Evolutionary conservation across 1,140 invertebrate genomes (phyloP).

Genomic region (Saccostrea cuccullata): DNA sequence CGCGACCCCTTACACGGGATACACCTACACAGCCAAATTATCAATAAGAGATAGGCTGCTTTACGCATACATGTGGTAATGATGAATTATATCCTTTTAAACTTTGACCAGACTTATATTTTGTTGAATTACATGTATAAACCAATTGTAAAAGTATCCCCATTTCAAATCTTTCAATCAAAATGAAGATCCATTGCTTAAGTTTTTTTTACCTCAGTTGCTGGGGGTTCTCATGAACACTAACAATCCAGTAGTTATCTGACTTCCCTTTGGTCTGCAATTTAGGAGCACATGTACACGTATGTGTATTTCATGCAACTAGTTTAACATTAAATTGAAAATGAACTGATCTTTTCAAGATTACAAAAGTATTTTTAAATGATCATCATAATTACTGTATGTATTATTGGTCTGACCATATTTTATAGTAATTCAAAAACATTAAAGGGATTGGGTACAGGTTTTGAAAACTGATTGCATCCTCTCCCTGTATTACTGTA

Average conservation of each 20-base stretch:
- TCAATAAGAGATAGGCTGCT: not conserved
- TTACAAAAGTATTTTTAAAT: too few relatives aligned
- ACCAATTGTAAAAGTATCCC: too few relatives aligned
- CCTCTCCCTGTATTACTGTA: not conserved
- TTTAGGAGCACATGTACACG: slow-evolving; percentile 29
- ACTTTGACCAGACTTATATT: too few relatives aligned
- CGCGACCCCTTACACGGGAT: slow-evolving; percentile 92
- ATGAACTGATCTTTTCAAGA: too few relatives aligned
- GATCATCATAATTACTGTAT: not conserved
- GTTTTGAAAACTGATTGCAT: too few relatives aligned
- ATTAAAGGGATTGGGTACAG: too few relatives aligned
- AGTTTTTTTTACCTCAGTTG: slow-evolving; percentile 81
- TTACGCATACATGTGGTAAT: too few relatives aligned
- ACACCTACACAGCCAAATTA: slow-evolving; percentile 79
- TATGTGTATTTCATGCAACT: not conserved
- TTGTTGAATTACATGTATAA: too few relatives aligned
- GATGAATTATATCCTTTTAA: too few relatives aligned
- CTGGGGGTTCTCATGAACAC: slow-evolving; percentile 87
- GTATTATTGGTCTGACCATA: not conserved
- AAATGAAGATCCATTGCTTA: not conserved
- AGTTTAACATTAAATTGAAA: too few relatives aligned
- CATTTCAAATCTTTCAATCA: too few relatives aligned
- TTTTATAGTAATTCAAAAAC: too few relatives aligned
- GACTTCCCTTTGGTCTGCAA: slow-evolving; percentile 84
- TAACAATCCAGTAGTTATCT: slow-evolving; percentile 90